Conservation (phyloP, 2,888 invertebrate species). For the Pachliopta kotzebuea region DNA sequence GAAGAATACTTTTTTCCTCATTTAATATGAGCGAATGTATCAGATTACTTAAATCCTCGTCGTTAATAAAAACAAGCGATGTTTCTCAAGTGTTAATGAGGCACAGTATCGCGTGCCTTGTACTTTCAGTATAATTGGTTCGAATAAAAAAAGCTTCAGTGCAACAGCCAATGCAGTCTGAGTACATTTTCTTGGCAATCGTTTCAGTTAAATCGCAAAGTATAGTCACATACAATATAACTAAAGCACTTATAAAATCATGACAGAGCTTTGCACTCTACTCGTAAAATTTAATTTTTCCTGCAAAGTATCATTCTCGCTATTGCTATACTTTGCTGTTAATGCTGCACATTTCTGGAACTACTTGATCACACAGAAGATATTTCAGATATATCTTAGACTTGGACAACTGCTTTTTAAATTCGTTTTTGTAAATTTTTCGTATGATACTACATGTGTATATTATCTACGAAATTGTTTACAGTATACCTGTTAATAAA, state of each 20-base stretch:
- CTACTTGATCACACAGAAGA: no score
- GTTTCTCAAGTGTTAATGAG: constrained; percentile 20
- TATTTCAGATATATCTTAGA: no score
- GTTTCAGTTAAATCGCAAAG: constrained; percentile 9
- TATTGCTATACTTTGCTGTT: no score
- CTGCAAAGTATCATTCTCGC: no score
- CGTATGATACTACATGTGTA: no score
- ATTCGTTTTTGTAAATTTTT: no score
- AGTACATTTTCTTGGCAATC: constrained; percentile 14
- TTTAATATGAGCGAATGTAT: neutral
- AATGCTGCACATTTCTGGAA: no score
- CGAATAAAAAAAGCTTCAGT: constrained; percentile 23
- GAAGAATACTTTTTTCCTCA: neutral
- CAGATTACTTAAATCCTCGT: neutral
- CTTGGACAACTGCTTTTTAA: no score
- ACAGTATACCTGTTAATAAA: no score
- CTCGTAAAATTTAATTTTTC: no score
- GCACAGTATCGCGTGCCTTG: constrained; percentile 10
- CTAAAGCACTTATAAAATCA: neutral
- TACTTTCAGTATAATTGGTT: constrained; percentile 25
- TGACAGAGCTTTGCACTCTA: no score
- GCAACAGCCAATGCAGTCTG: constrained; percentile 1
- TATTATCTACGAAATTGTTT: no score
- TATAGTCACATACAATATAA: neutral
- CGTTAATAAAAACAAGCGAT: constrained; percentile 13